Base-by-base conservation (phyloP, 2,113 vertebrate genomes). In the Vidua macroura region DNA sequence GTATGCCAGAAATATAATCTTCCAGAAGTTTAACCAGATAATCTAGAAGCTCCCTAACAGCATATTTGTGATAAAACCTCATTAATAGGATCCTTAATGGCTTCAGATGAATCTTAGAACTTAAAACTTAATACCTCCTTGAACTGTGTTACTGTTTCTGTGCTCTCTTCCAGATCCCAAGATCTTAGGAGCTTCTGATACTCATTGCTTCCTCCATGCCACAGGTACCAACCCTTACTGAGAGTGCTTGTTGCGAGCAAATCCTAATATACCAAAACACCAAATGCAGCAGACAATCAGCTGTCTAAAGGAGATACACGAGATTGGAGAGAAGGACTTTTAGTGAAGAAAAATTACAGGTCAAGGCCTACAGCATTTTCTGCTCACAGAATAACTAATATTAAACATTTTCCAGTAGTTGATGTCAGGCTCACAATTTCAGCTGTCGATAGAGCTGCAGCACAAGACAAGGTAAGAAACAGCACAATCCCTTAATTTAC, bases 211-310 rank as follows among this genome's bases (percentile, higher is more conserved):
- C 39, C 43, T 72, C 70, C 44, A 13, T 8, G 28, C 23, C 48
- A 68, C 0, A 0, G 10, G 37, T 69, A 31, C 16, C 51, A 66
- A 1, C 25, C 28, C 33, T 25, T 33, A 64, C 3, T 12, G 43
- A 49, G 18, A 82, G 49, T 8, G 6, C 9, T 84, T n/a, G 10
- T 12, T 79, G 69, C 0, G 0, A 41, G n/a, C 48, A 69, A 66
- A 77, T 55, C 43, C 44, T 55, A 43, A 55, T 43, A 39, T 2
- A 3, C 27, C 35, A 46, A 49, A 81, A 58, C 23, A 91, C 39
- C 48, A 93, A 90, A 67, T 20, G 56, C 10, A 68, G 48, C 35
- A 87, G 23, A 79, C 11, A 43, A 81, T 51, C 25, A 59, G 11
- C 8, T 39, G 21, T 46, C 43, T 67, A 49, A 82, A 78, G n/a